Conservation (phyloP, 2,888 invertebrate species). For the Plebejus melissa region DNA sequence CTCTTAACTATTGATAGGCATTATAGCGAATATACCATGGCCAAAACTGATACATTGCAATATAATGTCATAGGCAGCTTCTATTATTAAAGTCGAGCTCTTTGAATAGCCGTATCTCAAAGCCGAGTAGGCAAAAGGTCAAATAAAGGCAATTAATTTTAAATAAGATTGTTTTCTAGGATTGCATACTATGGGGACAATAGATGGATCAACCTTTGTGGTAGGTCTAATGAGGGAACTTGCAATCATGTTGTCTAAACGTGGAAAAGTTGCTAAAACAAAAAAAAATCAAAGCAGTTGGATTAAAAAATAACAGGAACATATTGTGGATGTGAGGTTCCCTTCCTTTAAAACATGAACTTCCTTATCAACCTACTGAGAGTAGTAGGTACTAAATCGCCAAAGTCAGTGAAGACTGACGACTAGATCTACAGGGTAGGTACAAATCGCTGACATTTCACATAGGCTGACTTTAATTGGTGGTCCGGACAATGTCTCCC, state of each 20-base stretch:
- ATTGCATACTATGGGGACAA: background rate
- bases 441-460: slow-evolving; percentile 32
- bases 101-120: background rate
- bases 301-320: background rate
- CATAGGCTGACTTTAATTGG: slow-evolving; percentile 35
- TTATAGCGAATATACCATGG: background rate
- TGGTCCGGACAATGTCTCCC: slow-evolving; percentile 30
- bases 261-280: too few species aligned
- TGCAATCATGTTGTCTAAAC: background rate
- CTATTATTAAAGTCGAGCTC: background rate
- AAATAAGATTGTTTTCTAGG: background rate
- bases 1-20: background rate
- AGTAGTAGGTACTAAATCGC: background rate
- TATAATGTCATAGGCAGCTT: background rate
- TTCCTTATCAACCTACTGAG: background rate
- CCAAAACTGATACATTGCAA: background rate
- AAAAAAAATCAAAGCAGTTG: too few species aligned
- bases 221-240: background rate
- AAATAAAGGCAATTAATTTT: background rate
- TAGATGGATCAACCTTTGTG: background rate
- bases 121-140: background rate
- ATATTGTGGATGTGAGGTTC: background rate
- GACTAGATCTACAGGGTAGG: background rate
- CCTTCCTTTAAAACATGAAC: background rate
- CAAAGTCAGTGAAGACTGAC: background rate